Conservation (phyloP, 2,888 invertebrate species). For the Ectobius pallidus region DNA sequence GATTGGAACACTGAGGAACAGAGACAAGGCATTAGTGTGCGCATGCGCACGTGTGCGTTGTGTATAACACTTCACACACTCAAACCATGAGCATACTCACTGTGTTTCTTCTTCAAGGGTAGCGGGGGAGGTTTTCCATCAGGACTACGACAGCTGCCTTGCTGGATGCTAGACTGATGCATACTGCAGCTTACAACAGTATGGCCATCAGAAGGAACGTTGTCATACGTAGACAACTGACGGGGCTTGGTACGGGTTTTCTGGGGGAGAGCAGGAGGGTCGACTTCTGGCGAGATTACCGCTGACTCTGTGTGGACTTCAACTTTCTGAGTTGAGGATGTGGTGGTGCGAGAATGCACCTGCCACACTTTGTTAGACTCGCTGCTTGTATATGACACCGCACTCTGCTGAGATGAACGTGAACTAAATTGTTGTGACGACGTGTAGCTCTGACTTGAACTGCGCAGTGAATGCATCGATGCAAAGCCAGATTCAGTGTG, state of each 20-base stretch:
- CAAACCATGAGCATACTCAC: conserved; percentile 68
- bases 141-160: conserved; percentile 48
- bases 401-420: conserved; percentile 65
- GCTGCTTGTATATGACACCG: conserved; percentile 41
- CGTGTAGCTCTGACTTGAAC: conserved; percentile 64
- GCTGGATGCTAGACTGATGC: conserved; percentile 51
- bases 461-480: conserved; percentile 67
- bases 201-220: conserved; percentile 57
- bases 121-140: conserved; percentile 82
- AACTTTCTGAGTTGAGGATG: not conserved
- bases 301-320: too few species aligned
- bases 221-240: conserved; percentile 73
- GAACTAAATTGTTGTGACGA: conserved; percentile 48
- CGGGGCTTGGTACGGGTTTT: conserved; percentile 61
- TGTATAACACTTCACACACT: not conserved
- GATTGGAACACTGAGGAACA: conserved; percentile 88
- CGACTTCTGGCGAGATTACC: not conserved
- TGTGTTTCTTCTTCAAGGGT: conserved; percentile 92
- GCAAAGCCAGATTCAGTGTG: conserved; percentile 65
- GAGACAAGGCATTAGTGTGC: conserved; percentile 52
- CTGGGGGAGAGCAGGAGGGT: conserved; percentile 65
- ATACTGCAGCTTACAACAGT: conserved; percentile 50
- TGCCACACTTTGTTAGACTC: conserved; percentile 38
- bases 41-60: too few species aligned
- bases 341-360: conserved; percentile 30